These are phyloP conservation scores for Lepidochrysops patricia DNA, from an alignment of 2,888 invertebrate genomes.

Conservation along the genomic window DNA sequence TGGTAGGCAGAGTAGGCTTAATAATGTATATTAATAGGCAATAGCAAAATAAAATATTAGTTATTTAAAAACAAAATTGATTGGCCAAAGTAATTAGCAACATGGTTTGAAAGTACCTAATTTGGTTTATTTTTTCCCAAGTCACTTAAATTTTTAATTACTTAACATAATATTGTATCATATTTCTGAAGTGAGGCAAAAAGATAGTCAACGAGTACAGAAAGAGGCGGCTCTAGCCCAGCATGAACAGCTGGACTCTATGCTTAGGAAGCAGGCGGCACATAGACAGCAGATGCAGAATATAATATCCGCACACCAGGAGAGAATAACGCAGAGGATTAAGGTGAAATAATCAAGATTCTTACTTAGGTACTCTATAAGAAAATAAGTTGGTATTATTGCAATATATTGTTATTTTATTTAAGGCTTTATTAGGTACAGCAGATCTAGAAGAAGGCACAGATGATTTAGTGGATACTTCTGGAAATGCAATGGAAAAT, in stretches of 20 bases:
- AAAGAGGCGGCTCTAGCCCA: constrained; percentile 68
- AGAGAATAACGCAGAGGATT: constrained; percentile 76
- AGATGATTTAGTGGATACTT: constrained; percentile 23
- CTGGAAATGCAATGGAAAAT: constrained; percentile 31
- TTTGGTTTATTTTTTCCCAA: no score
- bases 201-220: constrained; percentile 60
- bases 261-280: constrained; percentile 70
- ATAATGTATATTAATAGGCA: no score
- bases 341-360: constrained; percentile 46
- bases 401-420: not conserved
- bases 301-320: constrained; percentile 75
- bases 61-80: no score
- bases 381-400: no score
- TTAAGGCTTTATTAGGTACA: constrained; percentile 48
- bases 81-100: no score
- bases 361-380: not conserved
- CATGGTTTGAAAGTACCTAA: no score
- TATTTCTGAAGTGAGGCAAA: constrained; percentile 43
- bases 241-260: constrained; percentile 67
- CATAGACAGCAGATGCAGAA: constrained; percentile 74
- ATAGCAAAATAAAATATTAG: no score
- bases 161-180: not conserved
- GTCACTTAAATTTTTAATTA: not conserved
- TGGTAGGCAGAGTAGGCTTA: no score
- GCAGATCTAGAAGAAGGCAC: constrained; percentile 31